A percentile compares a stretch with the other conserved stretches of the same genome.
These are phyloP conservation scores for Thalassaphorura encarpata DNA, from an alignment of 1,140 invertebrate genomes.

Conservation along the genomic window DNA sequence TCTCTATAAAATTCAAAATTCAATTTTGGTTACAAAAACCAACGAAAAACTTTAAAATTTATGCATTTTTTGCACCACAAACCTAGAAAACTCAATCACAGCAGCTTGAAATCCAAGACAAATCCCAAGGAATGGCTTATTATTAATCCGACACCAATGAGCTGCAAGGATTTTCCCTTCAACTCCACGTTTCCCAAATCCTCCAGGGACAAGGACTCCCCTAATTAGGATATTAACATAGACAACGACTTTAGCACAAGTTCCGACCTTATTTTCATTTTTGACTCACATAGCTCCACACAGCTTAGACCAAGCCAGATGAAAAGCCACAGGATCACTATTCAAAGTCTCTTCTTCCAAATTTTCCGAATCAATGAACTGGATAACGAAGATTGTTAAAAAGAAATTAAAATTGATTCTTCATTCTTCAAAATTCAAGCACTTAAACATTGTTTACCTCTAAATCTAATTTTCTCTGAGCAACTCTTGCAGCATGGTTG, in stretches of 20 bases:
- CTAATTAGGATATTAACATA: conserved; percentile 38
- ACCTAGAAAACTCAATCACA: conserved; percentile 88
- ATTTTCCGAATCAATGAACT: conserved; percentile 63
- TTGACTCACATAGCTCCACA: conserved; percentile 70
- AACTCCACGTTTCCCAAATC: conserved; percentile 90
- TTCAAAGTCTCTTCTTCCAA: conserved; percentile 57
- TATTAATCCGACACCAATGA: conserved; percentile 79
- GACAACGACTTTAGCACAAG: conserved; percentile 1
- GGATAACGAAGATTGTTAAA: conserved; percentile 32
- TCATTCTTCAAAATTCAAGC: not conserved
- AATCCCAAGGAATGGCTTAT: conserved; percentile 88
- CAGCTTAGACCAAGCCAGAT: conserved; percentile 86
- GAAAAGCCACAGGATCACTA: conserved; percentile 69
- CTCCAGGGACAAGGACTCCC: conserved; percentile 92
- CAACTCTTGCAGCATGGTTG: conserved; percentile 77
- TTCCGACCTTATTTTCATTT: not conserved
- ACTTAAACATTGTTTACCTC: no score
- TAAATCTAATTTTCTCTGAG: conserved; percentile 72
- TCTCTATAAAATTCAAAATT: conserved; percentile 48
- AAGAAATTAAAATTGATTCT: not conserved
- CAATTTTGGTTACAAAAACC: not conserved
- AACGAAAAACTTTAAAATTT: not conserved
- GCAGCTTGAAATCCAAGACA: conserved; percentile 95
- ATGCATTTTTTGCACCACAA: not conserved
- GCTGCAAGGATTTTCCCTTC: conserved; percentile 94